Conservation (phyloP, 2,113 vertebrate genomes). For the Bufo bufo region DNA sequence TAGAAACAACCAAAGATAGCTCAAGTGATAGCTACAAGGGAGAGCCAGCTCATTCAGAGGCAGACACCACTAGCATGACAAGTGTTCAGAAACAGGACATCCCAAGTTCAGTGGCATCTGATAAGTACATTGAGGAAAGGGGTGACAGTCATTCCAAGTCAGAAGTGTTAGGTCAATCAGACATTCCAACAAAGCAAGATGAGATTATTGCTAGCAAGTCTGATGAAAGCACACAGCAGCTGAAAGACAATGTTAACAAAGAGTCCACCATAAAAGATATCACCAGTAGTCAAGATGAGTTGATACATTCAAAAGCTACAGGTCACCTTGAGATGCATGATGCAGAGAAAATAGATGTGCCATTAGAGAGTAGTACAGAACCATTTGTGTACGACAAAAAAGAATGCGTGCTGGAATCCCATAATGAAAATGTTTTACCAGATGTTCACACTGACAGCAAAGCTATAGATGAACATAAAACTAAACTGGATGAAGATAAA, state of each 20-base stretch:
- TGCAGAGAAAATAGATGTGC: slow-evolving; percentile 55
- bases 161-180: slow-evolving; percentile 51
- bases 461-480: slow-evolving; percentile 58
- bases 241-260: slow-evolving; percentile 7
- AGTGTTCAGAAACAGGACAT: slow-evolving; percentile 48
- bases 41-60: slow-evolving; percentile 57
- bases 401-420: slow-evolving; percentile 59
- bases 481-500: slow-evolving; percentile 78
- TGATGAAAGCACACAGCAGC: background rate
- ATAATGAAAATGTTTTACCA: slow-evolving; percentile 64
- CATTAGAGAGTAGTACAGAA: slow-evolving; percentile 60
- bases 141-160: slow-evolving; percentile 60
- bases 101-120: slow-evolving; percentile 58
- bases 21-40: slow-evolving; percentile 60
- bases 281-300: slow-evolving; percentile 55
- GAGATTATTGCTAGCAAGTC: slow-evolving; percentile 43
- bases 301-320: slow-evolving; percentile 54
- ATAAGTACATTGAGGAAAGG: slow-evolving; percentile 67
- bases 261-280: background rate
- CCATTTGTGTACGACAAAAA: slow-evolving; percentile 53
- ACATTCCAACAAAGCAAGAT: slow-evolving; percentile 61
- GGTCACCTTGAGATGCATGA: slow-evolving; percentile 59
- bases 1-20: slow-evolving; percentile 68
- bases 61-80: slow-evolving; percentile 40
- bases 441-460: slow-evolving; percentile 60